Evolutionary conservation across 2,797 vertebrate species (phyloP), one percentile per base, ranked within the genome.

Genomic region (Peromyscus eremicus): DNA sequence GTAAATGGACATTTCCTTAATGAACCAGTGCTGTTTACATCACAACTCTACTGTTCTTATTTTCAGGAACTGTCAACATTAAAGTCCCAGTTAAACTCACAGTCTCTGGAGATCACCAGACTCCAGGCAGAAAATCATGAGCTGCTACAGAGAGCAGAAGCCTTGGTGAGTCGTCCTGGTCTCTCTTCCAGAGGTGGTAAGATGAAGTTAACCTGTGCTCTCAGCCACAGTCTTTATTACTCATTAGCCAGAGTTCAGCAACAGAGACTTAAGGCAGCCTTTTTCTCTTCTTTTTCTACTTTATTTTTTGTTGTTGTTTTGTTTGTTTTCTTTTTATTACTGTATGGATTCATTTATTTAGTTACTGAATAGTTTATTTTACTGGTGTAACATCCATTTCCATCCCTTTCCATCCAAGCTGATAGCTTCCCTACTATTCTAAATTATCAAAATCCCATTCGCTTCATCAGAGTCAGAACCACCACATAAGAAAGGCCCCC

Each of bases 111-210:
- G 97, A 99, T 99, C 88, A 97, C 97, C 40, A 99, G 98, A 89
- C 98, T 99, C 89, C 99, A 99, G 97, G 93, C 97, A 0, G 99
- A 99, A 97, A 99, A 99, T 85, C 98, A 99, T 80, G 99, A 99
- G 75, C 99, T 99, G 9, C 97, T 99, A 23, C 98, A 98, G 94
- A 98, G 98, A 98, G 98, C 98, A 92, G 99, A 99, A 98, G 96
- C 92, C 0, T 97, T 14, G 98, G 98, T 99, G 98, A 98, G 98
- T 94, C 92, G 0, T 91, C 0, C 43, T 60, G 92, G 34, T 80
- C 49, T 46, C 2, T 4, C 27, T 92, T 71, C 60, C n/a, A 88
- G 71, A 90, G 37, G 40, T 52, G 49, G n/a, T 73, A 81, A 70
- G 23, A 71, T 4, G 81, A 55, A 2, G 10, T 55, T 66, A 17